These are phyloP conservation scores for Cheilosia scutellata DNA, from an alignment of 2,888 invertebrate genomes.

Conservation along the genomic window DNA sequence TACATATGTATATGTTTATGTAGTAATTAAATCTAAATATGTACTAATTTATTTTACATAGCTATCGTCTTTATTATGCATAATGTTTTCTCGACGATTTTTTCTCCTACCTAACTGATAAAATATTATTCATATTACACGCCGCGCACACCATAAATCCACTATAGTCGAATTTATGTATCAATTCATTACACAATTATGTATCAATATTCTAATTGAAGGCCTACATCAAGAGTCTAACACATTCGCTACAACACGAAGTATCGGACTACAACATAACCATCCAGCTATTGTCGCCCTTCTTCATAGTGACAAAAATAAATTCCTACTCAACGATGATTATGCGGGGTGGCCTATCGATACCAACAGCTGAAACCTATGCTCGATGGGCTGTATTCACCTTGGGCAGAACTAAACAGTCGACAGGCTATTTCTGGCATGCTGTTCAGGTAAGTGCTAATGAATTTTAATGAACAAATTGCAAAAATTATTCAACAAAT, in stretches of 20 bases:
- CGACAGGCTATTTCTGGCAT: constrained; percentile 95
- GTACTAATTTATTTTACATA: no score
- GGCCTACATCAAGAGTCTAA: constrained; percentile 90
- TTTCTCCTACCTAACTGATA: no score
- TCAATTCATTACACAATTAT: neutral
- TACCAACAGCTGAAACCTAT: constrained; percentile 88
- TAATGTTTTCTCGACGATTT: no score
- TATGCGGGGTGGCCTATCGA: constrained; percentile 87
- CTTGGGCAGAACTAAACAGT: constrained; percentile 90
- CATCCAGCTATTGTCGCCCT: constrained; percentile 93
- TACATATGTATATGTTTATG: no score
- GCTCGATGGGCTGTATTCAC: constrained; percentile 91
- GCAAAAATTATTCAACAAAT: neutral
- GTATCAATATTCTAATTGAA: constrained; percentile 81
- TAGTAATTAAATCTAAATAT: no score
- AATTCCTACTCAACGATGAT: constrained; percentile 91
- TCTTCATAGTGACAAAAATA: constrained; percentile 95
- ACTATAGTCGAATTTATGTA: neutral
- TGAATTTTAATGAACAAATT: neutral
- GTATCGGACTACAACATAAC: constrained; percentile 90
- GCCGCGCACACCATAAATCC: no score
- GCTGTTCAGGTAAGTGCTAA: constrained; percentile 88
- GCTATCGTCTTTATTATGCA: no score
- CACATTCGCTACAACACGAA: constrained; percentile 91
- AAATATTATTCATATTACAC: no score